Conservation (phyloP, 2,888 invertebrate species). For the Tyria jacobaeae region DNA sequence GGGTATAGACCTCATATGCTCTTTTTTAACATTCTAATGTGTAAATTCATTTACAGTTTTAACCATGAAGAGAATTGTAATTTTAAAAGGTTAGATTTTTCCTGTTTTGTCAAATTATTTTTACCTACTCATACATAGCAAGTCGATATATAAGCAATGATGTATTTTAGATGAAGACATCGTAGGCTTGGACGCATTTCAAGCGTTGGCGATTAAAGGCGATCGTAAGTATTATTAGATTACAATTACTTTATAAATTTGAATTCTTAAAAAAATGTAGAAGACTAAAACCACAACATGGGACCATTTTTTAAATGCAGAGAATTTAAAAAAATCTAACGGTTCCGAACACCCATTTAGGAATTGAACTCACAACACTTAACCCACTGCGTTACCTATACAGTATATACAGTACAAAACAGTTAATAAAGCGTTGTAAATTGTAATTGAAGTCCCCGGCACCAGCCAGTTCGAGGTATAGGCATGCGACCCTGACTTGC, state of each 20-base stretch:
- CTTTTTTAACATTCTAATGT: not conserved
- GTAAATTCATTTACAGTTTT: constrained; percentile 51
- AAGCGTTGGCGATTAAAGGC: constrained; percentile 69
- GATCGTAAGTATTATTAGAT: constrained; percentile 53
- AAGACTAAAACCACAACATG: too few relatives aligned
- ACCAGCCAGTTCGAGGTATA: too few relatives aligned
- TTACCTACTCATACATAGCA: not conserved
- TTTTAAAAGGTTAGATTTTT: constrained; percentile 7
- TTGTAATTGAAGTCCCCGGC: too few relatives aligned
- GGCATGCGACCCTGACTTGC: too few relatives aligned
- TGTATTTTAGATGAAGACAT: constrained; percentile 64
- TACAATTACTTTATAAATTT: not conserved
- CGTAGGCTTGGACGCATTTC: constrained; percentile 67
- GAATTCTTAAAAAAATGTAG: too few relatives aligned
- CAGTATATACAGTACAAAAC: too few relatives aligned
- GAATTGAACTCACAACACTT: not conserved
- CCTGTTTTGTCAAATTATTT: not conserved
- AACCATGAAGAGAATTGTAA: constrained; percentile 56
- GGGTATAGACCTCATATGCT: too few relatives aligned
- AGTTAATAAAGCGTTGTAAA: too few relatives aligned
- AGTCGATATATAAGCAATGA: not conserved
- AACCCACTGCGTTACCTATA: too few relatives aligned
- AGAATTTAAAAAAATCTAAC: too few relatives aligned
- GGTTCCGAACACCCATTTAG: too few relatives aligned
- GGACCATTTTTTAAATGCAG: too few relatives aligned